These are phyloP conservation scores for Psittacula cyanocephala DNA, from an alignment of 2,113 vertebrate species.

Conservation along the genomic window DNA sequence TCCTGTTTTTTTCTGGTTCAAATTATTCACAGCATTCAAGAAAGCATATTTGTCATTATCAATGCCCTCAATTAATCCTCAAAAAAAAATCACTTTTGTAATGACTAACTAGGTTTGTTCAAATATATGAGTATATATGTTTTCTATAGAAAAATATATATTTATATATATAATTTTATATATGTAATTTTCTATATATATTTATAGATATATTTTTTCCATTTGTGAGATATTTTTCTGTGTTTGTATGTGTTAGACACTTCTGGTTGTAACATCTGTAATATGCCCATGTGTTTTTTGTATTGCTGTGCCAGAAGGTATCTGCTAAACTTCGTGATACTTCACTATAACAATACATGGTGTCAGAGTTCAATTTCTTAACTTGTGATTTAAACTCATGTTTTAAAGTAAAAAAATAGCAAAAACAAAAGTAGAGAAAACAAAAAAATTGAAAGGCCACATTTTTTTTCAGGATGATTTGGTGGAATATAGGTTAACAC, in stretches of 20 bases:
- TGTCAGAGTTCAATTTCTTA: background rate
- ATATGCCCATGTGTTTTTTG: background rate
- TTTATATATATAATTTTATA: no score
- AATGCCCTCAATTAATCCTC: background rate
- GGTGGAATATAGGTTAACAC: background rate
- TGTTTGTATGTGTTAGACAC: background rate
- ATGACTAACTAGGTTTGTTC: background rate
- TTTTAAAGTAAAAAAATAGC: background rate
- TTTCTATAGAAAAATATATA: no score
- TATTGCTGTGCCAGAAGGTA: background rate
- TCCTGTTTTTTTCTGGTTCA: background rate
- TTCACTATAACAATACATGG: background rate
- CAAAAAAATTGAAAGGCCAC: background rate
- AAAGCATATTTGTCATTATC: background rate
- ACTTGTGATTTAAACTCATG: background rate
- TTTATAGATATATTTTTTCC: background rate
- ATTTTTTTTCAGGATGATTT: background rate
- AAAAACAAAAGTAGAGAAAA: background rate
- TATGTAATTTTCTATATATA: no score
- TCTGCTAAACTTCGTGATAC: background rate
- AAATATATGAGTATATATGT: background rate
- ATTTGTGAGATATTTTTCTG: background rate
- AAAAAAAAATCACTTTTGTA: background rate
- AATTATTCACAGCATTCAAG: background rate
- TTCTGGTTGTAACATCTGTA: background rate